phyloP scores from a whole-genome alignment of 2,797 vertebrate genomes.

The Chelon auratus region DNA sequence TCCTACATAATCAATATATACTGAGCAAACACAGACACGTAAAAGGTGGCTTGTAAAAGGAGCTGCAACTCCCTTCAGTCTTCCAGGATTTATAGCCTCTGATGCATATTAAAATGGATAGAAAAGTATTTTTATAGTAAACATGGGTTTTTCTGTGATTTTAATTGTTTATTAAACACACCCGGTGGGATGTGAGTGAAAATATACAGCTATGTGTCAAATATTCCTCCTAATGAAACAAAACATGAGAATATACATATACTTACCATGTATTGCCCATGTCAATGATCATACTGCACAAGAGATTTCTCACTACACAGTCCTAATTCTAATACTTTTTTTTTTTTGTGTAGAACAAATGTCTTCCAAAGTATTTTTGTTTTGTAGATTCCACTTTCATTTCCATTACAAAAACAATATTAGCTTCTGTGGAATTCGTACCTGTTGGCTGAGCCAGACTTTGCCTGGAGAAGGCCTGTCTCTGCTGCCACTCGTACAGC shows the following conservation, averaged over 20 bases:
- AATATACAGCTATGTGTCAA: background rate
- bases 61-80: background rate
- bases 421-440: slow-evolving; percentile 10
- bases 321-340: background rate
- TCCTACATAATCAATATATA: background rate
- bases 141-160: background rate
- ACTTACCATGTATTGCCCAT: too few relatives aligned
- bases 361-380: background rate
- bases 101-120: too few relatives aligned
- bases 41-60: background rate
- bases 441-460: slow-evolving; percentile 74
- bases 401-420: background rate
- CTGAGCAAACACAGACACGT: background rate
- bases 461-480: slow-evolving; percentile 91
- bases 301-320: background rate
- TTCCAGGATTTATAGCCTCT: background rate
- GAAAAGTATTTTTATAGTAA: background rate
- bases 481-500: slow-evolving; percentile 98
- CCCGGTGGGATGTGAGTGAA: background rate
- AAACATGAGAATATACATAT: too few relatives aligned
- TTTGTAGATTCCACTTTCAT: background rate
- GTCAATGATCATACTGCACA: too few relatives aligned
- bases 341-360: background rate
- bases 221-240: too few relatives aligned
- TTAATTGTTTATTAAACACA: background rate